phyloP scores from a whole-genome alignment of 2,797 vertebrate species.

The Sardinella longiceps region DNA sequence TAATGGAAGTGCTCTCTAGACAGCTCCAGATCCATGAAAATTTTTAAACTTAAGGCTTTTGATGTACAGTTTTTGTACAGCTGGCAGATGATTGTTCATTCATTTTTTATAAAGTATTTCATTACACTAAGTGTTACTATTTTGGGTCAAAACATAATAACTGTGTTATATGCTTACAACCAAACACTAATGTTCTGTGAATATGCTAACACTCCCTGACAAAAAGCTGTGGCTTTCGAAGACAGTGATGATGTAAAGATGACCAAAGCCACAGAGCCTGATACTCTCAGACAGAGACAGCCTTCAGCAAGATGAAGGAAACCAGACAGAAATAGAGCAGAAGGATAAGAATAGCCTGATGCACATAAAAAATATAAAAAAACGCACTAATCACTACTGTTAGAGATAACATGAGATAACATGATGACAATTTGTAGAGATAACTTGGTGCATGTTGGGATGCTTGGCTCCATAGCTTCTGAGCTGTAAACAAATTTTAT shows the following conservation, averaged over 20 bases:
- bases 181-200: not conserved
- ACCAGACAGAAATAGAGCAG: slow-evolving; percentile 11
- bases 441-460: not conserved
- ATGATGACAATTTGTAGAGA: not conserved
- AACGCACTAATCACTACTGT: not conserved
- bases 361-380: not conserved
- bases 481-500: not conserved
- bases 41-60: not conserved
- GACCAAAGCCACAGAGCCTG: not conserved
- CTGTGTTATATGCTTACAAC: not conserved
- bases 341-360: slow-evolving; percentile 21
- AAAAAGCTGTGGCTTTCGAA: slow-evolving; percentile 16
- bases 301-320: slow-evolving; percentile 19
- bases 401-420: not conserved
- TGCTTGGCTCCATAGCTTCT: not conserved
- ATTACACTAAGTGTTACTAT: not conserved
- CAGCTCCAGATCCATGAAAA: not conserved
- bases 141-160: not conserved
- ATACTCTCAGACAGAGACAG: not conserved
- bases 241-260: not conserved
- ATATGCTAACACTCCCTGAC: not conserved
- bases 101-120: not conserved
- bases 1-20: not conserved
- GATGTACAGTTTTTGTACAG: not conserved
- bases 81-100: not conserved